phyloP scores from a whole-genome alignment of 2,113 vertebrate genomes.

The Thamnaconus septentrionalis region DNA sequence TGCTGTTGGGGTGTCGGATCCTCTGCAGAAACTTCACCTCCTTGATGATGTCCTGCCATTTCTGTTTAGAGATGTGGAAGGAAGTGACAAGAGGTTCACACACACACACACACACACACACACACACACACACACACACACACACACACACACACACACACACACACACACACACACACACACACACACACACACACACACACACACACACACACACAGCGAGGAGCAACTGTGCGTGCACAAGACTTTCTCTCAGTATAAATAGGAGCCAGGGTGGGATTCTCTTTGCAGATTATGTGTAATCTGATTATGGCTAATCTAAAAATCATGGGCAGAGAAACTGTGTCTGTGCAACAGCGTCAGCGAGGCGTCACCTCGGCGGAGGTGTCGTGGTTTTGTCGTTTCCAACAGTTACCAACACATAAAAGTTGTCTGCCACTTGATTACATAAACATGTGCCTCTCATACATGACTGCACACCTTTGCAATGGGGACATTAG shows the following conservation, averaged over 20 bases:
- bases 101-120: too few species aligned
- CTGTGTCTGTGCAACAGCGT: neutral
- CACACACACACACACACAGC: too few species aligned
- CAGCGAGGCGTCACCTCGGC: neutral
- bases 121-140: too few species aligned
- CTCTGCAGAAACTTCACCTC: constrained; percentile 98
- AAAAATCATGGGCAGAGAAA: constrained; percentile 33
- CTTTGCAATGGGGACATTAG: too few species aligned
- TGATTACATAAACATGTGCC: too few species aligned
- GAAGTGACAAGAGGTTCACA: too few species aligned
- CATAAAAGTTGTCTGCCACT: too few species aligned
- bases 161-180: too few species aligned
- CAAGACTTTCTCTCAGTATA: constrained; percentile 7
- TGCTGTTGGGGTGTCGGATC: constrained; percentile 98
- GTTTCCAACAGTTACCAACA: neutral
- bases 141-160: too few species aligned
- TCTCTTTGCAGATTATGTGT: constrained; percentile 41
- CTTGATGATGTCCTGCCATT: constrained; percentile 99
- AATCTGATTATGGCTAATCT: constrained; percentile 57
- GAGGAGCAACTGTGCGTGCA: neutral
- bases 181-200: too few species aligned
- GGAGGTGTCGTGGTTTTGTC: neutral
- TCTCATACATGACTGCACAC: too few species aligned
- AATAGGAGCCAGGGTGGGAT: constrained; percentile 1
- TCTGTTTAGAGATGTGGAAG: constrained; percentile 71